Percentiles rank a stretch among this genome's conserved stretches.
These are phyloP conservation scores for Indicator indicator DNA, from an alignment of 2,113 vertebrate species.

Conservation along the genomic window DNA sequence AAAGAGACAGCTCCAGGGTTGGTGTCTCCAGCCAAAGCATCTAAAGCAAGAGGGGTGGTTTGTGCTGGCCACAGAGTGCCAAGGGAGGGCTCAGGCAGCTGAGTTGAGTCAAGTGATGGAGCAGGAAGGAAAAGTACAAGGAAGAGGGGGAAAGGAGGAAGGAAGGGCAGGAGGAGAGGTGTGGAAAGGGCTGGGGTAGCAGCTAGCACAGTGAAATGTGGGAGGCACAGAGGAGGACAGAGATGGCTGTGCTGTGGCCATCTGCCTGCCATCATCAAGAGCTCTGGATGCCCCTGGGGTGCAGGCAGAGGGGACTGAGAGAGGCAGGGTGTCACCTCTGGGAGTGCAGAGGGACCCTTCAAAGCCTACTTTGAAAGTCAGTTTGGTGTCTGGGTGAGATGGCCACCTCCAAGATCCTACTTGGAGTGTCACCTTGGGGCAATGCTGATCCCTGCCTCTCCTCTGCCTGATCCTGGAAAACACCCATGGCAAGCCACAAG, in stretches of 20 bases:
- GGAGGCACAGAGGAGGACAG: neutral
- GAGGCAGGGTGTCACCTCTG: neutral
- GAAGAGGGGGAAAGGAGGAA: neutral
- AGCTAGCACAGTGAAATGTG: neutral
- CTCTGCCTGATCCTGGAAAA: neutral
- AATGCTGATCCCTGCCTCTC: neutral
- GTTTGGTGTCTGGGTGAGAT: neutral
- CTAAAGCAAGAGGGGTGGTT: neutral
- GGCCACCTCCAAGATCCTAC: neutral
- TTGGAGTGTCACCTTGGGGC: fast-evolving
- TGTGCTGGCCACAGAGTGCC: neutral
- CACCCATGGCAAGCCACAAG: neutral
- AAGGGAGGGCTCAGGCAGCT: neutral
- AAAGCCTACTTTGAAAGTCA: neutral
- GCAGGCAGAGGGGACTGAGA: neutral
- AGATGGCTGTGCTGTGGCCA: neutral
- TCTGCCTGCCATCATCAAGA: neutral
- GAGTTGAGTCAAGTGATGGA: neutral
- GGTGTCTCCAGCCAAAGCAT: neutral
- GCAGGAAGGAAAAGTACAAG: neutral
- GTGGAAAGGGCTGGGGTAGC: neutral
- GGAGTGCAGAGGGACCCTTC: neutral
- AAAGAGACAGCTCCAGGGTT: neutral
- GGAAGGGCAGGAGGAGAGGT: neutral
- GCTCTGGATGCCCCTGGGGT: neutral